These are phyloP conservation scores for Acrocephalus arundinaceus DNA, from an alignment of 2,113 vertebrate species.

Conservation along the genomic window DNA sequence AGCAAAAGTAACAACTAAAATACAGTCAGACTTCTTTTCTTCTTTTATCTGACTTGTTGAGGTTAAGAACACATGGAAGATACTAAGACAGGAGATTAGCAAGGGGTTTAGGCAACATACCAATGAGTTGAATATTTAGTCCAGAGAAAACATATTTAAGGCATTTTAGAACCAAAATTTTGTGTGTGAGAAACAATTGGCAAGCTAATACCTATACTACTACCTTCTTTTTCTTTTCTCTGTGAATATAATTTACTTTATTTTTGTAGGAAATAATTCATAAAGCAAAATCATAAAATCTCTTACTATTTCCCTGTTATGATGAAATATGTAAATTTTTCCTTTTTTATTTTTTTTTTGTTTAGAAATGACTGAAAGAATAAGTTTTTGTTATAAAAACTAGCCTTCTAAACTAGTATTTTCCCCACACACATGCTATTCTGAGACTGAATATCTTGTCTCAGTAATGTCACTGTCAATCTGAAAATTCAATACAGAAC, in stretches of 20 bases:
- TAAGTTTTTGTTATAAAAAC: neutral
- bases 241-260: neutral
- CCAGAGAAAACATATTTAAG: neutral
- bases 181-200: neutral
- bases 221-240: neutral
- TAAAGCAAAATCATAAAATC: neutral
- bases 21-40: neutral
- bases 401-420: neutral
- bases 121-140: neutral
- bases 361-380: neutral
- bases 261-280: neutral
- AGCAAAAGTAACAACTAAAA: neutral
- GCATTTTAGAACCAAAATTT: neutral
- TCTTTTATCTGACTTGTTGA: neutral
- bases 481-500: neutral
- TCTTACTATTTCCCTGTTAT: neutral
- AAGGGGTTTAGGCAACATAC: neutral
- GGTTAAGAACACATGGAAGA: neutral
- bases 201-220: neutral
- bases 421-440: neutral
- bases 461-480: constrained; percentile 2
- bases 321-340: neutral
- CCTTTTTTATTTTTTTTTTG: neutral
- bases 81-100: neutral
- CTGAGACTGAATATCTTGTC: neutral